Conservation (phyloP, 1,140 invertebrate genomes). For the Drosophila navojoa region DNA sequence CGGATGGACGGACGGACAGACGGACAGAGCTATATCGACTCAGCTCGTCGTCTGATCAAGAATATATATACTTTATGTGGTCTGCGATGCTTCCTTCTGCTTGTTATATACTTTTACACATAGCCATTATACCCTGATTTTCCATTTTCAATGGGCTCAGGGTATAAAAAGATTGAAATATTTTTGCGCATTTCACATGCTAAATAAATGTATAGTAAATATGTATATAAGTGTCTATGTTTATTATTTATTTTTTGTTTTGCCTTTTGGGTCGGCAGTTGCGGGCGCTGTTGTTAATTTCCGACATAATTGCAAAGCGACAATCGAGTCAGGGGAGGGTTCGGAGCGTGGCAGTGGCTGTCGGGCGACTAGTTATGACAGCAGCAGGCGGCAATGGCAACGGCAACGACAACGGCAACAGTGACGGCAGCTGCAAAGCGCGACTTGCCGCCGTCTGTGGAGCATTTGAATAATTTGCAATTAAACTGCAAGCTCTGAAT, state of each 20-base stretch:
- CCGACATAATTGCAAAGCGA: slow-evolving; percentile 70
- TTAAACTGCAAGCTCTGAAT: slow-evolving; percentile 61
- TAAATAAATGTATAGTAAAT: background rate
- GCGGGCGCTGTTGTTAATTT: slow-evolving; percentile 71
- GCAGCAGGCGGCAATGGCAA: slow-evolving; percentile 44
- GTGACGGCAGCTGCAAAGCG: slow-evolving; percentile 48
- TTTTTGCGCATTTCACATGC: slow-evolving; percentile 49
- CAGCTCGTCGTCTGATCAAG: too few species aligned
- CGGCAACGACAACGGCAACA: slow-evolving; percentile 47
- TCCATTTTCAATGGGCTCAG: too few species aligned
- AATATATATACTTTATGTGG: too few species aligned
- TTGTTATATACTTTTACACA: too few species aligned
- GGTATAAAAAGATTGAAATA: slow-evolving; percentile 24
- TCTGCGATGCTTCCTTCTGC: too few species aligned
- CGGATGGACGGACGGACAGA: too few species aligned
- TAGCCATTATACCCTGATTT: too few species aligned
- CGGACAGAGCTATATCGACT: too few species aligned
- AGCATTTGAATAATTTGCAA: slow-evolving; percentile 80
- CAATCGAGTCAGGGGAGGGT: slow-evolving; percentile 18
- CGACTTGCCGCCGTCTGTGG: slow-evolving; percentile 27
- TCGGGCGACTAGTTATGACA: slow-evolving; percentile 71
- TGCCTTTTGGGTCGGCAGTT: background rate
- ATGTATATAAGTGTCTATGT: slow-evolving; percentile 12
- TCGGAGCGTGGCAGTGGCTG: slow-evolving; percentile 16
- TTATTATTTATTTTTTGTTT: slow-evolving; percentile 15